phyloP scores from a whole-genome alignment of 2,113 vertebrate genomes.

The Balaeniceps rex region DNA sequence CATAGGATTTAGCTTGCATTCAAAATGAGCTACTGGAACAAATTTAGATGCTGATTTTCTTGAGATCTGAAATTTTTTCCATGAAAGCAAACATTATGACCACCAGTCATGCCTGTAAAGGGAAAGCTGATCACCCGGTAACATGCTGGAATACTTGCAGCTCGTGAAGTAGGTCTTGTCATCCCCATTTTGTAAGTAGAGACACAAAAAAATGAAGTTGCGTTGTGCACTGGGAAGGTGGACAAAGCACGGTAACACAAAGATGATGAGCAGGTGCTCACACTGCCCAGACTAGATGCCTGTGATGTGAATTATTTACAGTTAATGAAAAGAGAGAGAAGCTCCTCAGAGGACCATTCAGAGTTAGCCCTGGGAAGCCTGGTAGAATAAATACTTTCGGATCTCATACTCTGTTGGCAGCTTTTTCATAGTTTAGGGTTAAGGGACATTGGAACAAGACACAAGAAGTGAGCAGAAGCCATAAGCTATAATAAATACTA shows the following conservation, averaged over 20 bases:
- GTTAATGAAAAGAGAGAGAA: background rate
- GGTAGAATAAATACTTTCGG: background rate
- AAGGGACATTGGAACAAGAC: background rate
- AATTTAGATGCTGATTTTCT: constrained; percentile 23
- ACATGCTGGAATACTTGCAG: background rate
- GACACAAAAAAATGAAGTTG: background rate
- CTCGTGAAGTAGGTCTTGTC: background rate
- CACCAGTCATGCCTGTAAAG: background rate
- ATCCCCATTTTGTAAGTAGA: background rate
- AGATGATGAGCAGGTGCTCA: background rate
- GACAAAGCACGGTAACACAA: background rate
- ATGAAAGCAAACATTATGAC: background rate
- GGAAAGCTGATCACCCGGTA: background rate
- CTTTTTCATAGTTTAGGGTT: background rate
- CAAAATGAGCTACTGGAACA: constrained; percentile 17
- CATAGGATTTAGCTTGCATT: constrained; percentile 16
- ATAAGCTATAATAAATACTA: background rate
- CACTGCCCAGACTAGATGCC: background rate
- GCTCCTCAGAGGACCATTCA: background rate
- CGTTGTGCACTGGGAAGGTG: background rate
- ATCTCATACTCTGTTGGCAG: background rate
- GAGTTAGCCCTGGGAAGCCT: background rate
- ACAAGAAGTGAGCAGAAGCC: background rate
- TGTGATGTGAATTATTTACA: background rate
- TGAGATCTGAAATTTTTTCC: background rate